Base-by-base conservation (phyloP, 2,797 vertebrate genomes). In the Darevskia nairensis region DNA sequence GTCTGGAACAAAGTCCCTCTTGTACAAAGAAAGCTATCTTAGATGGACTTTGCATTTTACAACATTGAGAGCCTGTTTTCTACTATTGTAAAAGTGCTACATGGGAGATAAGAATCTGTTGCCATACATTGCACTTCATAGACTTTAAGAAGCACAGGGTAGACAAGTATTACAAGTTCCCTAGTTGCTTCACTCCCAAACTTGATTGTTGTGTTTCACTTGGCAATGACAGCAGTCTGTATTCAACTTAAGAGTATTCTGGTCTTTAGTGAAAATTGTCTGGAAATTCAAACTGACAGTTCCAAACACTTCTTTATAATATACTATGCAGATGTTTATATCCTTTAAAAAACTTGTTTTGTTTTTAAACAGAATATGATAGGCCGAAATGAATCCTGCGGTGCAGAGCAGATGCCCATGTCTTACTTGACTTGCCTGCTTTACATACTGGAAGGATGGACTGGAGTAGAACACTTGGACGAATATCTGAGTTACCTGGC, bases 401-500 rank as follows among this genome's bases (percentile, higher is more conserved):
- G 95, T 93, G 92, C 82, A 46, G 97, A 94, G 86, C 96, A 97
- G 2, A 95, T 97, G 84, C 96, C 97, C 0, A 1, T 97, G 74
- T 96, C 97, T 90, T 96, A 98, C 90, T 83, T 99, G 92, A 94
- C 95, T 82, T 99, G 98, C 94, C 86, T 98, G 80, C 92, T 97
- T 91, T 96, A 97, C 13, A 23, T 96, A 3, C 95, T 96, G 86
- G 97, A 98, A 95, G 97, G 97, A 41, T 99, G 98, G 98, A 95
- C 97, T 9, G 98, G 97, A 0, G 96, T 98, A 41, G 97, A 97
- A 23, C 96, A 97, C 41, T 50, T 98, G 92, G 97, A 99, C 94
- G 98, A 99, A 96, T 99, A 98, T 86, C 94, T 99, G 86, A 99
- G 98, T 93, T 97, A 98, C 55, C 91, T 98, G 84, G 97, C 97